A percentile compares a stretch with the other conserved stretches of the same genome.
Evolutionary conservation across 30 jellyfish, hydroid and myxozoan genomes (phyloP).

Genomic region (Pelagia noctiluca): DNA sequence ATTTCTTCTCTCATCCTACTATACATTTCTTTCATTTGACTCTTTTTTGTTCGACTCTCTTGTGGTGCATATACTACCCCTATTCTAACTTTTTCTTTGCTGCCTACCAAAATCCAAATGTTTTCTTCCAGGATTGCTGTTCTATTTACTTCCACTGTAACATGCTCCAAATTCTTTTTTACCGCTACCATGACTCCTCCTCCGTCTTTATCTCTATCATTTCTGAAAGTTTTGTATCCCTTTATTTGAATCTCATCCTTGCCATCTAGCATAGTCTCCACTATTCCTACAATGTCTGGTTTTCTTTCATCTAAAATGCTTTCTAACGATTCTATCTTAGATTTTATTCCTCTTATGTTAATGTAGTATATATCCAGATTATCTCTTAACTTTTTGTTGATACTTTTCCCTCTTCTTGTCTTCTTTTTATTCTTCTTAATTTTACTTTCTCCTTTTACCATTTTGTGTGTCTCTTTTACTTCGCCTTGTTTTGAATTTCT

Average conservation of each 20-base stretch:
- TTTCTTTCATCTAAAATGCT: conserved; percentile 17
- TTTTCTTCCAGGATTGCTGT: conserved; percentile 7
- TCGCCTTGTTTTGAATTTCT: no score
- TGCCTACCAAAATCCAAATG: conserved; percentile 39
- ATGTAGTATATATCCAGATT: background rate
- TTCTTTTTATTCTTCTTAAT: no score
- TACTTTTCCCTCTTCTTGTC: no score
- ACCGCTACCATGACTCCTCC: conserved; percentile 47
- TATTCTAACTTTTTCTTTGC: conserved; percentile 17
- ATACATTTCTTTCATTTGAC: conserved; percentile 24
- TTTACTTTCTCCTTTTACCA: no score
- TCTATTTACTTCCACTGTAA: conserved; percentile 24
- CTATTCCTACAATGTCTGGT: conserved; percentile 26
- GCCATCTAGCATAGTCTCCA: conserved; percentile 24
- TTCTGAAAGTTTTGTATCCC: conserved; percentile 18
- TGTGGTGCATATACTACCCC: conserved; percentile 55
- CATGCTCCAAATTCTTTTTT: background rate
- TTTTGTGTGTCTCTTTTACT: no score
- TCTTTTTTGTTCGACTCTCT: conserved; percentile 16
- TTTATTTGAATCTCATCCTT: conserved; percentile 13
- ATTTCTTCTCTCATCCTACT: conserved; percentile 18
- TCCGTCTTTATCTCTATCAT: conserved; percentile 32
- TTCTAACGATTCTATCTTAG: conserved; percentile 5
- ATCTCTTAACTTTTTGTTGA: background rate
- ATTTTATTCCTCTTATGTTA: conserved; percentile 26